Evolutionary conservation across 2,797 vertebrate species (phyloP), one percentile per base, ranked within the genome.

Genomic region (Eospalax fontanierii): DNA sequence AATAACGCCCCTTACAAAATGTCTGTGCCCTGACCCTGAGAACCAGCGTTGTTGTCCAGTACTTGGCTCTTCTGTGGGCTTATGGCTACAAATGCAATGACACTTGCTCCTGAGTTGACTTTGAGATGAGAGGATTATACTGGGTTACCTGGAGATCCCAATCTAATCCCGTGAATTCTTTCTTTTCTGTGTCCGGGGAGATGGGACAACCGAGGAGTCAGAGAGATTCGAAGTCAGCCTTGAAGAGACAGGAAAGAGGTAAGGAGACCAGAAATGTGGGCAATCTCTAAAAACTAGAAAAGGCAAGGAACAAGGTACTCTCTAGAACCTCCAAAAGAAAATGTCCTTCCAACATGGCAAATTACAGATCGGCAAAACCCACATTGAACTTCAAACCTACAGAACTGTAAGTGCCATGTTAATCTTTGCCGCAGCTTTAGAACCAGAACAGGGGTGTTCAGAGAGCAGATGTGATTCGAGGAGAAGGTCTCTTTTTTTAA

Each of bases 401-500:
- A 63, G 54, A 66, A 75, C 33, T 10, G 54, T 28, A 30, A 54
- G 84, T 33, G 28, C 63, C 54, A 6, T 68, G 68, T 68, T 81
- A 38, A 81, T 91, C 43, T 80, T 87, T 68, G 75, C 12, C 76
- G 54, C 40, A 83, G 91, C 30, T 68, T 74, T 80, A 91, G 78
- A 86, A 79, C 4, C 81, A 92, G 38, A 18, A 61, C 73, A 43
- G 38, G 30, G 24, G 4, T 84, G 57, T 94, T 89, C 85, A 90
- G 86, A 94, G 80, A 93, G 89, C 43, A 84, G 50, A 88, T 38
- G 40, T 43, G 66, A 80, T 92, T 89, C 28, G 74, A 91, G 66
- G 84, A 73, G 87, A 73, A 80, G 85, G 82, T 46, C 35, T 89
- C 79, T 50, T 94, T 50, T 94, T 95, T 79, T 35, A 83, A 85